Percentiles rank a stretch among this genome's conserved stretches.
These are phyloP conservation scores for Calliopum simillimum DNA, from an alignment of 2,888 invertebrate species.

Conservation along the genomic window DNA sequence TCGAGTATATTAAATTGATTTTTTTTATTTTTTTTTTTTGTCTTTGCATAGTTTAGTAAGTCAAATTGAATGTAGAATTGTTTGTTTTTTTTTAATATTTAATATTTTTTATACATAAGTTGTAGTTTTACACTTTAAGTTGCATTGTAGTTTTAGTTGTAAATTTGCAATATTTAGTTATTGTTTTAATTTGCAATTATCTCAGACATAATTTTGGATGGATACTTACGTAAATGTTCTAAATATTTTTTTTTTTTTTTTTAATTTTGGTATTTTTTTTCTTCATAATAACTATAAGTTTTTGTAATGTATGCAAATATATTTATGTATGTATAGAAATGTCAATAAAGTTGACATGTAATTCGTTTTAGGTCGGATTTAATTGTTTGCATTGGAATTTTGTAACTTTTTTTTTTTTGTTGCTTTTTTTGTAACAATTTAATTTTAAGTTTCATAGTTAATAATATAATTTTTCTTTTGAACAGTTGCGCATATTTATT, in stretches of 20 bases:
- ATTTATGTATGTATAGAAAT: constrained; percentile 23
- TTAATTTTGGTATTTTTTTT: constrained; percentile 42
- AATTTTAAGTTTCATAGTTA: constrained; percentile 19
- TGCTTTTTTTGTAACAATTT: constrained; percentile 34
- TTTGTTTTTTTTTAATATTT: constrained; percentile 7
- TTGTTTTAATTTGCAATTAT: constrained; percentile 49
- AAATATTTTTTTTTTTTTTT: neutral
- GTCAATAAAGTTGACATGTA: constrained; percentile 23
- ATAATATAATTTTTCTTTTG: constrained; percentile 19
- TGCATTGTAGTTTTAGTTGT: constrained; percentile 22
- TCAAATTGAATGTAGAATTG: neutral
- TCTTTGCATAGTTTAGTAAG: neutral
- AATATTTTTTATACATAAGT: constrained; percentile 6
- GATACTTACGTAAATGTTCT: constrained; percentile 57
- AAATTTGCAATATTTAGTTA: constrained; percentile 38
- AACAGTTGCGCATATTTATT: neutral
- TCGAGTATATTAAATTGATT: neutral
- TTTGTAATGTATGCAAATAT: constrained; percentile 16
- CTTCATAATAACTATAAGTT: constrained; percentile 18
- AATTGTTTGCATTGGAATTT: constrained; percentile 33
- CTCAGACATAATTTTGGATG: constrained; percentile 58
- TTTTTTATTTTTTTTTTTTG: neutral
- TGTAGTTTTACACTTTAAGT: neutral
- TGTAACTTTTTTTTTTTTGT: constrained; percentile 30
- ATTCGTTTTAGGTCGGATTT: constrained; percentile 36